A percentile compares a stretch with the other conserved stretches of the same genome.
Evolutionary conservation across 2,113 vertebrate species (phyloP).

Genomic region (Crypturellus undulatus): DNA sequence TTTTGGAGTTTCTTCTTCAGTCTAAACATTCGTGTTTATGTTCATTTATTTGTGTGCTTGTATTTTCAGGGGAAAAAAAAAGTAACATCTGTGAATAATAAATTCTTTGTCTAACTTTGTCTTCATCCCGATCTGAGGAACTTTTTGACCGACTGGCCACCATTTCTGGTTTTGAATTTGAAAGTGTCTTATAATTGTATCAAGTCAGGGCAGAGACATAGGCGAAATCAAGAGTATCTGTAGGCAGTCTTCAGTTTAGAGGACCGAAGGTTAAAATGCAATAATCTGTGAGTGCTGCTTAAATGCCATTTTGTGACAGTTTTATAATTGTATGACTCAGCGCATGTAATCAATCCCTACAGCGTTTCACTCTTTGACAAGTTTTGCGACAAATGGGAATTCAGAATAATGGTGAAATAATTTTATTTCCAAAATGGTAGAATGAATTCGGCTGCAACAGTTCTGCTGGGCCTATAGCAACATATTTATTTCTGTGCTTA

Average conservation of each 20-base stretch:
- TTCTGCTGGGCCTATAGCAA: not conserved
- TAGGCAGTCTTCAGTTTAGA: not conserved
- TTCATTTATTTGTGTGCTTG: rapidly evolving
- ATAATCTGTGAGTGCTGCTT: not conserved
- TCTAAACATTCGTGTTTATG: not conserved
- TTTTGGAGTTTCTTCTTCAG: not conserved
- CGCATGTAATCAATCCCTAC: constrained; percentile 28
- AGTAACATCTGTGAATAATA: rapidly evolving
- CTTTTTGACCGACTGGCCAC: not conserved
- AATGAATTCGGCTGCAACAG: not conserved
- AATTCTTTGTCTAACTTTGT: not conserved
- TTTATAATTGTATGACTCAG: constrained; percentile 10
- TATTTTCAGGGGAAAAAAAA: not conserved
- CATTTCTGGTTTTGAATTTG: not conserved
- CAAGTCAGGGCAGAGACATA: not conserved
- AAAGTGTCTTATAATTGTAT: not conserved
- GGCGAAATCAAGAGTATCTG: not conserved
- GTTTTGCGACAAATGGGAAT: not conserved
- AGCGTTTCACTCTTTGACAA: constrained; percentile 15
- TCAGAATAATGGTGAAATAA: not conserved
- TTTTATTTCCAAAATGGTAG: constrained; percentile 6
- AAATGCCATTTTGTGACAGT: not conserved
- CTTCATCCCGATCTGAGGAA: not conserved
- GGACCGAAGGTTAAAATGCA: not conserved
- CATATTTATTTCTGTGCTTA: not conserved